Conservation (phyloP, 2,888 invertebrate genomes). For the Ferrisia virgata region DNA sequence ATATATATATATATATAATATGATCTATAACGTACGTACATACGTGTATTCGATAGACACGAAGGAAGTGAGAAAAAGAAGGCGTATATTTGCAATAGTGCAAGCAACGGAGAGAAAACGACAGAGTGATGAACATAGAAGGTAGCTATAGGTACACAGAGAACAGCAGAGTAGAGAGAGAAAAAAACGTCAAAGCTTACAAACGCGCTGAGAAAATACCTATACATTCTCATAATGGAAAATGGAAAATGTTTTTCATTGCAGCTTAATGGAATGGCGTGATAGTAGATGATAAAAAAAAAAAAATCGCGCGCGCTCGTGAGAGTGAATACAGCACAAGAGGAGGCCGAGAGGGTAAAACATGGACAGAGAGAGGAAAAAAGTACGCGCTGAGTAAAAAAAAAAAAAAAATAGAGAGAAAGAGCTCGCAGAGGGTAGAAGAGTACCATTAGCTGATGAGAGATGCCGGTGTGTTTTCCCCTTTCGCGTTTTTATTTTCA, state of each 20-base stretch:
- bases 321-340: not conserved
- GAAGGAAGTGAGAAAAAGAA: not conserved
- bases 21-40: not conserved
- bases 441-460: conserved; percentile 17
- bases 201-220: conserved; percentile 43
- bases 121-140: not conserved
- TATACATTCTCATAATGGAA: conserved; percentile 41
- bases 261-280: conserved; percentile 45
- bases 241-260: conserved; percentile 44
- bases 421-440: not conserved
- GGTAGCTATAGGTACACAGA: too few relatives aligned
- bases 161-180: not conserved
- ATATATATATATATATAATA: too few relatives aligned
- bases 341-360: not conserved
- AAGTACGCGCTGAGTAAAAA: not conserved
- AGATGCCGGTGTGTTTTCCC: not conserved
- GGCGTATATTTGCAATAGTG: not conserved
- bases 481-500: conserved; percentile 29
- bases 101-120: not conserved
- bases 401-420: not conserved
- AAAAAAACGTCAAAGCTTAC: conserved; percentile 40
- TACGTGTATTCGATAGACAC: not conserved
- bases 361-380: not conserved
- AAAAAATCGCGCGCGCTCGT: not conserved
- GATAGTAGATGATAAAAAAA: conserved; percentile 37